These are phyloP conservation scores for Cardiocondyla obscurior DNA, from an alignment of 1,140 invertebrate genomes.

Conservation along the genomic window DNA sequence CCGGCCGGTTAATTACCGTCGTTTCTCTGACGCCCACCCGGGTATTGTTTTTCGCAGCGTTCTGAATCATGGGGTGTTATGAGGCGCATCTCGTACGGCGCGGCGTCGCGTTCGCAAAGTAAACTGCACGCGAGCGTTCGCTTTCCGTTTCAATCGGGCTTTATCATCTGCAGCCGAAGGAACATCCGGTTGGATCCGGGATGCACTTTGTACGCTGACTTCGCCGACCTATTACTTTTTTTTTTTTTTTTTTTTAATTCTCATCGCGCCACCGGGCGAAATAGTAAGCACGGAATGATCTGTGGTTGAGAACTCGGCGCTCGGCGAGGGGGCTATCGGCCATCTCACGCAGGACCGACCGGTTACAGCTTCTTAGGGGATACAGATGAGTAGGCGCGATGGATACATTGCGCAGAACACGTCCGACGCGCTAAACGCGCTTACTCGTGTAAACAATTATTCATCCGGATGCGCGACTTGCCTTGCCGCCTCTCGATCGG, in stretches of 20 bases:
- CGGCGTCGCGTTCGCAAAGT: not conserved
- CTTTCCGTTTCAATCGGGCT: slow-evolving; percentile 7
- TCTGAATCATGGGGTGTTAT: slow-evolving; percentile 15
- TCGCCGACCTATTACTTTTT: not conserved
- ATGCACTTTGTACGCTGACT: not conserved
- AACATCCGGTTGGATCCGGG: slow-evolving; percentile 19
- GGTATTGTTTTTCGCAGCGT: slow-evolving; percentile 5
- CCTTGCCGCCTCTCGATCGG: slow-evolving; percentile 53
- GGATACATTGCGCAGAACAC: slow-evolving; percentile 69
- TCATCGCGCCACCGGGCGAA: not conserved
- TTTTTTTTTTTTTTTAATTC: not conserved
- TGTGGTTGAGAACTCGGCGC: not conserved
- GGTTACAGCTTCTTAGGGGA: slow-evolving; percentile 58
- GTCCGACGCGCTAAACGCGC: slow-evolving; percentile 61
- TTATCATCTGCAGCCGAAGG: not conserved
- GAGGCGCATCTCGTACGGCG: not conserved
- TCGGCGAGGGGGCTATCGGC: slow-evolving; percentile 50
- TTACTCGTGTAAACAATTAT: slow-evolving; percentile 69
- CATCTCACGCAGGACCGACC: slow-evolving; percentile 57
- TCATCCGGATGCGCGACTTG: slow-evolving; percentile 61
- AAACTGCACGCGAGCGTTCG: slow-evolving; percentile 9
- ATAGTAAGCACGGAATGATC: slow-evolving; percentile 9
- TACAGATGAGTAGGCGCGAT: slow-evolving; percentile 68
- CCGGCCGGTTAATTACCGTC: not conserved
- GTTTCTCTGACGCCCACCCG: not conserved